Evolutionary conservation across 1,140 invertebrate genomes (phyloP).

Genomic region (Hylaeus volcanicus): DNA sequence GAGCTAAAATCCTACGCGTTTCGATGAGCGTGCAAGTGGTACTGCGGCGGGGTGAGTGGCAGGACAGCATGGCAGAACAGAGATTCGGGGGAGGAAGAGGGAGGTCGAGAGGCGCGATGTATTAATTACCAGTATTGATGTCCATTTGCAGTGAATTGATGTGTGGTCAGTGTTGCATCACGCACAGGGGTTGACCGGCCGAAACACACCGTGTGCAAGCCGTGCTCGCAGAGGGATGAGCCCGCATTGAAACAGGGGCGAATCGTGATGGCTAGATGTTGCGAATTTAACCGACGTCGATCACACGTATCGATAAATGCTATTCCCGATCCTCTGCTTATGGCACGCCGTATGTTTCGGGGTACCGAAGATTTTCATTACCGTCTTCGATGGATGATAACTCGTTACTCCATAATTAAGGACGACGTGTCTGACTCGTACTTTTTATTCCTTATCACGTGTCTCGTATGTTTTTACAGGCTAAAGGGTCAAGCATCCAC

Average conservation of each 20-base stretch:
- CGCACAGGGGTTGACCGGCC: constrained; percentile 77
- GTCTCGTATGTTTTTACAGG: no score
- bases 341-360: no score
- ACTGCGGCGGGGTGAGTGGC: constrained; percentile 32
- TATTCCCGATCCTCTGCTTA: constrained; percentile 20
- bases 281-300: constrained; percentile 59
- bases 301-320: constrained; percentile 62
- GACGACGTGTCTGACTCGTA: no score
- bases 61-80: constrained; percentile 18
- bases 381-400: no score
- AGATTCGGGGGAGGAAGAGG: constrained; percentile 16
- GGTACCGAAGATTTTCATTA: no score
- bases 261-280: constrained; percentile 46
- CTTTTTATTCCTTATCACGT: no score
- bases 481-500: no score
- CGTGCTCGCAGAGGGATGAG: constrained; percentile 66
- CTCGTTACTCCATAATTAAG: no score
- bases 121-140: constrained; percentile 82
- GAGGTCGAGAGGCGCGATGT: constrained; percentile 78
- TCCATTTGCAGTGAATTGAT: constrained; percentile 82
- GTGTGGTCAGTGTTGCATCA: constrained; percentile 81
- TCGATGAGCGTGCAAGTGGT: constrained; percentile 69
- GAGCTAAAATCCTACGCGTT: constrained; percentile 74
- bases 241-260: constrained; percentile 68
- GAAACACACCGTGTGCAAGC: constrained; percentile 65